A percentile compares a stretch with the other conserved stretches of the same genome.
These are phyloP conservation scores for Orthonevra nobilis DNA, from an alignment of 2,888 invertebrate genomes.

Conservation along the genomic window DNA sequence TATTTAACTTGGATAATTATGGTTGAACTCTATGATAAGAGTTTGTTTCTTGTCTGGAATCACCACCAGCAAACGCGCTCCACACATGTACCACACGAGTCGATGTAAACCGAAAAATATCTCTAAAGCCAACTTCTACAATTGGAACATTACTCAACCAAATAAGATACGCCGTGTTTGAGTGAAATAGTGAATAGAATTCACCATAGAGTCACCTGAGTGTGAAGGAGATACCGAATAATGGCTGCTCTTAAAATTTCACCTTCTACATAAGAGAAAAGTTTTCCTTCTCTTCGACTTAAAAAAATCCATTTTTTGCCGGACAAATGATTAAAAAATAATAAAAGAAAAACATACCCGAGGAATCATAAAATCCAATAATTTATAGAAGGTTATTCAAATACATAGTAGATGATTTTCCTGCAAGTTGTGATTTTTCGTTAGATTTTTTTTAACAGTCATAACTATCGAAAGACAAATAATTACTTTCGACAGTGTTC, in stretches of 20 bases:
- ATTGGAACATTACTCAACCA: slow-evolving; percentile 1
- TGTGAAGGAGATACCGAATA: slow-evolving; percentile 35
- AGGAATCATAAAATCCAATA: slow-evolving; percentile 38
- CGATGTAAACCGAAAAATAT: slow-evolving; percentile 6
- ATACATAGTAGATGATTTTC: neutral
- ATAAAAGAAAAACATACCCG: neutral
- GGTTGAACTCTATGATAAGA: slow-evolving; percentile 42
- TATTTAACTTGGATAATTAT: slow-evolving; percentile 27
- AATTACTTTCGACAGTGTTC: slow-evolving; percentile 24
- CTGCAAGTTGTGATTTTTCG: no score
- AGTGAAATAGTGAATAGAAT: slow-evolving; percentile 62
- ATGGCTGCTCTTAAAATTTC: slow-evolving; percentile 26
- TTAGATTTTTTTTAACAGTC: no score
- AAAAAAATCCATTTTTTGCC: slow-evolving; percentile 33
- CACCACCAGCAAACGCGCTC: neutral
- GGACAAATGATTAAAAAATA: slow-evolving; percentile 14
- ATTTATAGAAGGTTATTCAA: slow-evolving; percentile 34
- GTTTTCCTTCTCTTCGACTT: slow-evolving; percentile 10
- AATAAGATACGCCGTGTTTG: slow-evolving; percentile 10
- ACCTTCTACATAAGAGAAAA: slow-evolving; percentile 17
- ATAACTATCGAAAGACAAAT: no score
- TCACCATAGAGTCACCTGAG: neutral
- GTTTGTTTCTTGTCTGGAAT: slow-evolving; percentile 3
- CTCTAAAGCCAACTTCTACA: slow-evolving; percentile 12
- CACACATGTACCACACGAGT: slow-evolving; percentile 18